Base-by-base conservation (phyloP, 2,797 vertebrate species). In the Phoebastria nigripes region DNA sequence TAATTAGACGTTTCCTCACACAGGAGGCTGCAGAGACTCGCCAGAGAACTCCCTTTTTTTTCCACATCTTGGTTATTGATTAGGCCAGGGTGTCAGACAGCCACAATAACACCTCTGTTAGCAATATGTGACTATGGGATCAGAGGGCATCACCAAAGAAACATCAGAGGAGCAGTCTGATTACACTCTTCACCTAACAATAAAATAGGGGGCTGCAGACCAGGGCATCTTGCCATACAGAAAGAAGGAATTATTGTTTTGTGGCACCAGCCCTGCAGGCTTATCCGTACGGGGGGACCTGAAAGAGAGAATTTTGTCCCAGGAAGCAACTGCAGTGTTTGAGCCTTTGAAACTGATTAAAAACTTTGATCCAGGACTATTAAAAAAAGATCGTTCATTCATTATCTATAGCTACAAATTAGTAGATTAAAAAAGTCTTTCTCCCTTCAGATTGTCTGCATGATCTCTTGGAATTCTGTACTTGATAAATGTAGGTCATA, bases 401-500 rank as follows among this genome's bases (percentile, higher is more conserved):
- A 83, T 96, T 92, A 90, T 83, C 84, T 94, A 78, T 94, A 66
- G 44, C 37, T 91, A 72, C 15, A 92, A 91, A 93, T 96, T 93
- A 97, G 92, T 92, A 91, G 87, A 90, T 81, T 87, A 52, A 86
- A 95, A 94, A 84, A 51, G n/a, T 54, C 20, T 3, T 80, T 70
- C 39, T 61, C 70, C 78, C 84, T 90, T 95, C 87, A 90, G 65
- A 71, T 80, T 86, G 39, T 71, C 54, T 89, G 16, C 74, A 69
- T 49, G 63, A 87, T 92, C 89, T 94, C 79, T 90, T 82, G 55
- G 54, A 96, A 61, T 90, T 89, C 78, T 77, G 17, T 63, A 18
- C 35, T 66, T 90, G 61, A 82, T 77, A 91, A 92, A 97, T 95
- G 90, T 97, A 96, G 96, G 96, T 96, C 96, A 96, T 63, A 85